Evolutionary conservation across 2,113 vertebrate genomes (phyloP).

Genomic region (Petroica traversi): DNA sequence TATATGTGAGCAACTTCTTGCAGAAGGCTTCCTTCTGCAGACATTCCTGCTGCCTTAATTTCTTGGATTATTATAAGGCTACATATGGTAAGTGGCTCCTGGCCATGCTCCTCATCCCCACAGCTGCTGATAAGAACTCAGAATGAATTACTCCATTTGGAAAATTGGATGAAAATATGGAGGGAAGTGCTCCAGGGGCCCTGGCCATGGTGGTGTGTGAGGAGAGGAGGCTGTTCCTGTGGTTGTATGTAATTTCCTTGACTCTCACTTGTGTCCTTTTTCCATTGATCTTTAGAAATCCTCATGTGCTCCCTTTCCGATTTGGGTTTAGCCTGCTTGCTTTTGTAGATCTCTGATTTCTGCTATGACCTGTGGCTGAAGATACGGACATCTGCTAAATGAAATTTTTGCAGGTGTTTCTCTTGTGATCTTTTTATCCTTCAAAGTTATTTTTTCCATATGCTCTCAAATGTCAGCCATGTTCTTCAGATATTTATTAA

Average conservation of each 20-base stretch:
- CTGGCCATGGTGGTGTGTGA: neutral
- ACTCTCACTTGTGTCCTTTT: neutral
- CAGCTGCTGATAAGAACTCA: neutral
- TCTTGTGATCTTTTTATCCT: neutral
- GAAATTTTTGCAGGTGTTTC: neutral
- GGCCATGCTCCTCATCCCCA: neutral
- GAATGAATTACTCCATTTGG: neutral
- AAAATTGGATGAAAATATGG: neutral
- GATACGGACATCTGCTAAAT: neutral
- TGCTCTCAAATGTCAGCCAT: neutral
- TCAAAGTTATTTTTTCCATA: neutral
- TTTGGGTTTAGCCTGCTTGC: neutral
- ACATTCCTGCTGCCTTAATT: neutral
- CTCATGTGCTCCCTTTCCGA: neutral
- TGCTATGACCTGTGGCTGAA: neutral
- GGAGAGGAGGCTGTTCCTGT: neutral
- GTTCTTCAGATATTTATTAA: neutral
- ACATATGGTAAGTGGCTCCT: neutral
- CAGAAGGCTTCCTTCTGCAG: neutral
- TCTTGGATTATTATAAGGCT: neutral
- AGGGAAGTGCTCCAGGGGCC: neutral
- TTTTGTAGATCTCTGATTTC: constrained; percentile 1
- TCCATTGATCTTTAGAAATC: neutral
- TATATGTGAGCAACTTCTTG: neutral
- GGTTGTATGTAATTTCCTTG: neutral